phyloP scores from a whole-genome alignment of 2,113 vertebrate genomes.

The Illadopsis cleaveri region DNA sequence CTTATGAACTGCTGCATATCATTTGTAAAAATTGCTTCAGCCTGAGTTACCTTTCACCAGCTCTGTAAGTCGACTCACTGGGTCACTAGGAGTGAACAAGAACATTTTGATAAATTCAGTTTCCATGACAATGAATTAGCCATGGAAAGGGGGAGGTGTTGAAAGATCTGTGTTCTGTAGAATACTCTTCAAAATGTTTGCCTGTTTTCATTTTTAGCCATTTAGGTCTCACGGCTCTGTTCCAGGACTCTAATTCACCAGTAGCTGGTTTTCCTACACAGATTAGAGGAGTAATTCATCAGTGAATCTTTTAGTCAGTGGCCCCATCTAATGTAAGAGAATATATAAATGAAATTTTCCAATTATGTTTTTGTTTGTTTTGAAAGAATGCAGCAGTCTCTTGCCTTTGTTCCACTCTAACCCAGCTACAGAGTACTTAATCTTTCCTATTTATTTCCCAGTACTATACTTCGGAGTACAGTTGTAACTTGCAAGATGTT shows the following conservation, averaged over 20 bases:
- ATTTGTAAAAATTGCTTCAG: constrained; percentile 74
- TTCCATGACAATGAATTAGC: constrained; percentile 83
- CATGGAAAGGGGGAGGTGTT: constrained; percentile 73
- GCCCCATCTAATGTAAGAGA: constrained; percentile 71
- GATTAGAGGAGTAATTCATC: constrained; percentile 80
- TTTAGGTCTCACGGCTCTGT: constrained; percentile 78
- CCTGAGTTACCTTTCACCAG: constrained; percentile 72
- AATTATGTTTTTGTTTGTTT: constrained; percentile 71
- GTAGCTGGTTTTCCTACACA: constrained; percentile 76
- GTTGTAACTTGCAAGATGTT: constrained; percentile 23
- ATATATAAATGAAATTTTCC: constrained; percentile 74
- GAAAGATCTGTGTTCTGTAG: constrained; percentile 75
- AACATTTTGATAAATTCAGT: constrained; percentile 82
- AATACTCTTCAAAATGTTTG: constrained; percentile 77
- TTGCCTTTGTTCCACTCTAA: constrained; percentile 34
- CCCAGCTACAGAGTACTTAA: constrained; percentile 20
- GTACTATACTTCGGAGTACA: constrained; percentile 34
- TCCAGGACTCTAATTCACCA: constrained; percentile 78
- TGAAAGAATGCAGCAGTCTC: constrained; percentile 54
- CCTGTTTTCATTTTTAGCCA: constrained; percentile 80
- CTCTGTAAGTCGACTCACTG: constrained; percentile 70
- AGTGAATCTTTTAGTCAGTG: constrained; percentile 77
- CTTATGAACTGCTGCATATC: constrained; percentile 68
- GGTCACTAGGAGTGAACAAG: constrained; percentile 76
- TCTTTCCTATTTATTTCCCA: constrained; percentile 62